A percentile compares a stretch with the other conserved stretches of the same genome.
Conservation (phyloP, 2,113 vertebrate species). For the Felis chaus region DNA sequence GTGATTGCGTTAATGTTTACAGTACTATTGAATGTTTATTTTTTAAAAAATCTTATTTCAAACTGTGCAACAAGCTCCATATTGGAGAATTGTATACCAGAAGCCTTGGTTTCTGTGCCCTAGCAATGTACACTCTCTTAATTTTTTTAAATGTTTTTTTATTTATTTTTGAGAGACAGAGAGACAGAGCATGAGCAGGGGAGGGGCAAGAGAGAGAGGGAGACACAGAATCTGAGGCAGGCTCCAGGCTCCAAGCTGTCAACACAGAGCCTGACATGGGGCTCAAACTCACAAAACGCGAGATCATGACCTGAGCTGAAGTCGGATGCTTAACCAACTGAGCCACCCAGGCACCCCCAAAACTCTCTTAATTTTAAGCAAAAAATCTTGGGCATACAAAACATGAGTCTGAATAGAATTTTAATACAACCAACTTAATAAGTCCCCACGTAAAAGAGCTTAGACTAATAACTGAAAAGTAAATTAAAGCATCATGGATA, state of each 20-base stretch:
- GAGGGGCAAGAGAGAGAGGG: no score
- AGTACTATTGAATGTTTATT: neutral
- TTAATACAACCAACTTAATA: neutral
- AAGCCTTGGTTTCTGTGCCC: neutral
- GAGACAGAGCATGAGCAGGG: no score
- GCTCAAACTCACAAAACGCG: no score
- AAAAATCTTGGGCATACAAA: neutral
- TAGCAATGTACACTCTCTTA: neutral
- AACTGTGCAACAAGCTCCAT: neutral
- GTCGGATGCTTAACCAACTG: no score
- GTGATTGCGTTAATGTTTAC: neutral
- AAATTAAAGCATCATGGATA: neutral
- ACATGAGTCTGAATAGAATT: neutral
- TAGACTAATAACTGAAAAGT: neutral
- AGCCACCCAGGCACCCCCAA: no score
- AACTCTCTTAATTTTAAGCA: neutral
- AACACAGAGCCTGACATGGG: no score
- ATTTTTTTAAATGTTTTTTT: no score
- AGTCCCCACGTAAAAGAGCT: neutral
- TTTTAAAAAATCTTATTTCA: neutral
- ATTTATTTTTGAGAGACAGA: no score
- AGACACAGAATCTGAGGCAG: no score
- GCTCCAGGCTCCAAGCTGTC: no score
- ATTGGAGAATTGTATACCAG: neutral
- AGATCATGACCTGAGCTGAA: no score